Base-by-base conservation (phyloP, 2,888 invertebrate genomes). In the Epistrophe grossulariae region DNA sequence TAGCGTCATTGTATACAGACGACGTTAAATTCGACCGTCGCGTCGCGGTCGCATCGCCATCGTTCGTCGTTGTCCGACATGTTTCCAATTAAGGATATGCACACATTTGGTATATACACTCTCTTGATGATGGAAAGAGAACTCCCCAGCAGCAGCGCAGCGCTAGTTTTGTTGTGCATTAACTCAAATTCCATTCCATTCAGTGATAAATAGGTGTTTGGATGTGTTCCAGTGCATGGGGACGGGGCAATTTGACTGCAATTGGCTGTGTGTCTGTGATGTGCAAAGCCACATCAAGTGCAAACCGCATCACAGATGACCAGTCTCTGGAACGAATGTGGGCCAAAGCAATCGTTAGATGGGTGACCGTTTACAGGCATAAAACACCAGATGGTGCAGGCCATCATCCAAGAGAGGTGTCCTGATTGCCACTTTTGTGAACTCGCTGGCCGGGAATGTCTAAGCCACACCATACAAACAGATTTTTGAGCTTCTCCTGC, bases 71-170 rank as follows among this genome's bases (percentile, higher is more conserved):
- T n/a, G 28, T 62, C 15, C 71, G 66, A 79, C 74, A 79, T 79
- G 79, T 87, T 87, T 72, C 83, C 87, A 79, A 87, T 83, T 87
- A 83, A 76, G 83, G 83, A 82, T 87, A 79, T 83, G 79, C 66
- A 71, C 79, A 82, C 81, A 85, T 50, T 73, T 48, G 66, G 79
- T 35, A 24, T 24, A 24, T 24, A 10, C 38, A 43, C 60, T 60
- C 13, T 19, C 15, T 60, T 48, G 31, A 48, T 66, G 62, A 50
- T 55, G 40, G 31, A 43, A 40, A 52, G 40, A 70, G 50, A 31
- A 62, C 70, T 60, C 45, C 55, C 28, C 52, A 43, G 13, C 60
- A n/a, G n/a, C n/a, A 40, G 13, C 19, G 45, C 57, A 17, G 17
- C 6, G 62, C 43, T n/a, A 45, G 24, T 7, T 64, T 38, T 24